Evolutionary conservation across 2,797 vertebrate species (phyloP), one percentile per base, ranked within the genome.

Genomic region (Brachymystax lenok): DNA sequence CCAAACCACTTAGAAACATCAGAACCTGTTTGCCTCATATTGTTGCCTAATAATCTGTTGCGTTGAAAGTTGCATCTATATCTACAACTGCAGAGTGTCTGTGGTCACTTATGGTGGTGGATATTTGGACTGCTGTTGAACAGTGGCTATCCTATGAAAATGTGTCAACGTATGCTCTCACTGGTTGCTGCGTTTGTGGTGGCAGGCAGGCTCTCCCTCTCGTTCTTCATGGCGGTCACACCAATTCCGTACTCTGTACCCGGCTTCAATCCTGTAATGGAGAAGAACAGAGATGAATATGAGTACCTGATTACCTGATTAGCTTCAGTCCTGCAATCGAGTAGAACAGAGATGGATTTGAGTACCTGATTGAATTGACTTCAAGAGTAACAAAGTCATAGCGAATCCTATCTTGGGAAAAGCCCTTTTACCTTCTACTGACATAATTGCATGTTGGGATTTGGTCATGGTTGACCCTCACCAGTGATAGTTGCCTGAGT

Each of bases 191-290:
- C 95, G 0, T 98, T 99, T 50, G 95, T 94, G 59, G 96, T 99
- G 0, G 96, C 94, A 0, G 98, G 98, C 40, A 95, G 86, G 0
- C 98, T 98, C 87, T 99, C 97, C 69, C 90, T 93, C 87, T 98
- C 95, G 0, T 93, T 92, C 88, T 96, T 97, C 85, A 99, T 91
- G 0, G 95, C 96, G 1, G 97, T 98, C 82, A 99, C 95, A 30
- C 97, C 97, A 5, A 99, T 94, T 17, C 97, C 97, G 2, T 99
- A 99, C 85, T 99, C 98, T 0, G 96, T 97, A 59, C 97, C 98
- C 1, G 98, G 97, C 64, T 91, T 96, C 52, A 99, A 89, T 71
- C 95, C 98, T 99, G 82, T 3, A 28, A 17, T 1, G 61, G 8
- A 54, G 10, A 73, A 21, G 7, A 19, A 56, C 67, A 2, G 5